Base-by-base conservation (phyloP, 35 echinoderm and acorn worm species). In the Holothuria glaberrima region DNA sequence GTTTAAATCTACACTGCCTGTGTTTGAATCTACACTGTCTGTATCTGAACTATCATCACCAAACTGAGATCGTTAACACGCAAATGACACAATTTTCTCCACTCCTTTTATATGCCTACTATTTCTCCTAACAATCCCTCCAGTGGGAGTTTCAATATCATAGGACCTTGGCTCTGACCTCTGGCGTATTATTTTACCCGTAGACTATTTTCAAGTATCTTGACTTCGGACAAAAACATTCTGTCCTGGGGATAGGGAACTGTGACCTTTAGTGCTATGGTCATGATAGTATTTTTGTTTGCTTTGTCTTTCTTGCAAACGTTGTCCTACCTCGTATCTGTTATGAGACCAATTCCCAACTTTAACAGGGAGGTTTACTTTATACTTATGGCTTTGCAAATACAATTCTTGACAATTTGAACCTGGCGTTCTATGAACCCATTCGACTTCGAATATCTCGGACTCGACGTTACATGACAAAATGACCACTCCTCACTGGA, bases 401-500 rank as follows among this genome's bases (percentile, higher is more conserved):
- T 58, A 22, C 87, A 75, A 12, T 33, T 14, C 88, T 94, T 91
- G 9, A 94, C 75, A 58, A 83, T 91, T 87, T 94, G 82, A 0
- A 92, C 61, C 44, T 74, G 68, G n/a, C 93, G 45, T 48, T 83
- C 93, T 5, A 91, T 86, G 20, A 94, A 87, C 57, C 93, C 86
- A 69, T 95, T 92, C 12, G 71, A 92, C 61, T 86, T 75, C 9
- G 90, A 87, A 28, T 92, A 90, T 22, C 69, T 52, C 2, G 86
- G 90, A 34, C 67, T 90, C 48, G 91, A 95, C 5, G 87, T 92
- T 9, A 94, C 69, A 57, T 94, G 92, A 7, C 85, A 65, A 56
- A 94, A 85, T 18, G 50, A 45, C 87, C 80, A 91, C 31, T 75
- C 18, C 6, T 76, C 25, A 21, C 90, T 58, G 83, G 92, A 95